These are phyloP conservation scores for Poliocrania exsul DNA, from an alignment of 2,797 vertebrate species.

Conservation along the genomic window DNA sequence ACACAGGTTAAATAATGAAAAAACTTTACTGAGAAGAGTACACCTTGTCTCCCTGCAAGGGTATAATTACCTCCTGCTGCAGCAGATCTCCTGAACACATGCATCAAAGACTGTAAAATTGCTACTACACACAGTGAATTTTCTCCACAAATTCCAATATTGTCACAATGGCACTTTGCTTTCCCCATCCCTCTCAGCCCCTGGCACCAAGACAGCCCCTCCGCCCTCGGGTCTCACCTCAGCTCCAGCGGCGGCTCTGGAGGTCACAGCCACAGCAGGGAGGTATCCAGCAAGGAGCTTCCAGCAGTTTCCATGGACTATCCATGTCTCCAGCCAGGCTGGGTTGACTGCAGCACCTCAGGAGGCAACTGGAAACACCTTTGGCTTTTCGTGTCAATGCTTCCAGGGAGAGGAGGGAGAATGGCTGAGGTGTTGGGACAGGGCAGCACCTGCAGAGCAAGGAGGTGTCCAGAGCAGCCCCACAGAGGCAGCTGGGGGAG, in stretches of 20 bases:
- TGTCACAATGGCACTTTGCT: fast-evolving
- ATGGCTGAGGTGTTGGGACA: fast-evolving
- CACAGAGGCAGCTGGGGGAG: no score
- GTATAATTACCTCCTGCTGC: not conserved
- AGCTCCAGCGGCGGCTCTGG: fast-evolving
- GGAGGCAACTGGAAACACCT: fast-evolving
- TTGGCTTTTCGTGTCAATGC: fast-evolving
- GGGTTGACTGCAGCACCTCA: fast-evolving
- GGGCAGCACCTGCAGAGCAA: not conserved
- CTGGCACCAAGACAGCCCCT: fast-evolving
- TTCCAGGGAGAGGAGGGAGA: no score
- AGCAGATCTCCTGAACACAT: not conserved
- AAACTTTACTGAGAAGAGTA: not conserved
- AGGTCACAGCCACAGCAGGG: fast-evolving
- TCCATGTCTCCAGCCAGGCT: fast-evolving
- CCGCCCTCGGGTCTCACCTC: not conserved
- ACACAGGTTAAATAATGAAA: not conserved
- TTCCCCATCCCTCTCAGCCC: not conserved
- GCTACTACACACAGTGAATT: not conserved
- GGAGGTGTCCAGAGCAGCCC: fast-evolving
- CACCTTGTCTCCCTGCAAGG: not conserved
- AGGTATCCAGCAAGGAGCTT: fast-evolving
- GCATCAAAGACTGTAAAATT: not conserved
- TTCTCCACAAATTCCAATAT: fast-evolving
- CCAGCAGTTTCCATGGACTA: fast-evolving